phyloP scores from a whole-genome alignment of 2,888 invertebrate genomes.

The Diadegma fenestrale region DNA sequence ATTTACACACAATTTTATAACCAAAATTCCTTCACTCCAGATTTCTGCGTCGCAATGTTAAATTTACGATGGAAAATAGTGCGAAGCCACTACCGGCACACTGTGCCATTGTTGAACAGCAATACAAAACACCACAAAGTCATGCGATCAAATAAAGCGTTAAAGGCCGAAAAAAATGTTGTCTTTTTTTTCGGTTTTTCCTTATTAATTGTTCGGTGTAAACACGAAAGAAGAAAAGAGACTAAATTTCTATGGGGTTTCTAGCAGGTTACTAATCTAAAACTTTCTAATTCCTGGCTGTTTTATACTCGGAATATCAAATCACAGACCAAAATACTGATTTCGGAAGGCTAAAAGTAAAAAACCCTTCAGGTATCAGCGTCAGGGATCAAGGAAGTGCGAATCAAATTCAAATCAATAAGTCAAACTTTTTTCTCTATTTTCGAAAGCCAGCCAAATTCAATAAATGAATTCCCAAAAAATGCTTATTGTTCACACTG shows the following conservation, averaged over 20 bases:
- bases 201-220: constrained; percentile 11
- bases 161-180: constrained; percentile 21
- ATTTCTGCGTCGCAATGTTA: constrained; percentile 19
- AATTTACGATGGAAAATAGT: constrained; percentile 16
- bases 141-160: constrained; percentile 45
- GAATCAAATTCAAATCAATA: neutral
- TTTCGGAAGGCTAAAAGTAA: constrained; percentile 8
- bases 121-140: constrained; percentile 31
- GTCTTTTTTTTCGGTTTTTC: neutral
- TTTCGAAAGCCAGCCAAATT: neutral
- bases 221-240: constrained; percentile 27
- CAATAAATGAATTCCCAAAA: neutral
- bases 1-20: neutral
- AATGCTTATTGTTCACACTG: no score
- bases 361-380: neutral
- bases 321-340: constrained; percentile 49
- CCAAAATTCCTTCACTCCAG: constrained; percentile 20
- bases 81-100: neutral
- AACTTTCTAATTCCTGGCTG: constrained; percentile 53
- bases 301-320: constrained; percentile 55
- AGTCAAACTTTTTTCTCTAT: neutral
- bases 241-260: constrained; percentile 45
- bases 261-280: constrained; percentile 57
- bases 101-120: constrained; percentile 8
- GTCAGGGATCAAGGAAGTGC: constrained; percentile 23